Conservation (phyloP, 1,140 invertebrate species). For the Eumaeus atala region DNA sequence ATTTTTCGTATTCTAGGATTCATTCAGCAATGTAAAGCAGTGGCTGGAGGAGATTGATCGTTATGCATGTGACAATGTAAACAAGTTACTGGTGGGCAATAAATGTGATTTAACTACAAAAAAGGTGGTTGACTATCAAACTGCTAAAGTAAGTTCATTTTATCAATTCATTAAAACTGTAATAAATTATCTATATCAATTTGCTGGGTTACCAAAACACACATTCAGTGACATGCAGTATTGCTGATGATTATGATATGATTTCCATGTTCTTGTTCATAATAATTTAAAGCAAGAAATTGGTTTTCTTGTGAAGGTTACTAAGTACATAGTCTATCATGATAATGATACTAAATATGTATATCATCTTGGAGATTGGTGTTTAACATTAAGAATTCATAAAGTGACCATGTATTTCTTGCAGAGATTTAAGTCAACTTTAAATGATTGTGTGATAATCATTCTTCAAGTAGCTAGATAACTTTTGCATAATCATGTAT, state of each 20-base stretch:
- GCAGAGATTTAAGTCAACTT: background rate
- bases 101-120: constrained; percentile 97
- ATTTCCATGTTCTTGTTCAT: no score
- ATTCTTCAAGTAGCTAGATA: no score
- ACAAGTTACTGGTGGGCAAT: constrained; percentile 98
- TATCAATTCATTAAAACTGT: background rate
- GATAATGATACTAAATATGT: no score
- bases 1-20: constrained; percentile 77
- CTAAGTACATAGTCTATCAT: constrained; percentile 1
- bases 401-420: background rate
- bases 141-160: constrained; percentile 86
- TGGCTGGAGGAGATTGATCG: constrained; percentile 98
- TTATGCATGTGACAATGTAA: constrained; percentile 99
- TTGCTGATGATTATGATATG: no score
- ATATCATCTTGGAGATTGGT: background rate
- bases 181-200: no score
- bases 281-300: no score
- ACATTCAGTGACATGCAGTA: no score
- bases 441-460: background rate
- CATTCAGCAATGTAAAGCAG: constrained; percentile 98
- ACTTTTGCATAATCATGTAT: no score
- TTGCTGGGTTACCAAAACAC: no score
- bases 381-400: background rate
- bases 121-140: constrained; percentile 95
- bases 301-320: background rate